Evolutionary conservation across 92 coral and sea anemone species (phyloP).

Genomic region (Muricea muricata): DNA sequence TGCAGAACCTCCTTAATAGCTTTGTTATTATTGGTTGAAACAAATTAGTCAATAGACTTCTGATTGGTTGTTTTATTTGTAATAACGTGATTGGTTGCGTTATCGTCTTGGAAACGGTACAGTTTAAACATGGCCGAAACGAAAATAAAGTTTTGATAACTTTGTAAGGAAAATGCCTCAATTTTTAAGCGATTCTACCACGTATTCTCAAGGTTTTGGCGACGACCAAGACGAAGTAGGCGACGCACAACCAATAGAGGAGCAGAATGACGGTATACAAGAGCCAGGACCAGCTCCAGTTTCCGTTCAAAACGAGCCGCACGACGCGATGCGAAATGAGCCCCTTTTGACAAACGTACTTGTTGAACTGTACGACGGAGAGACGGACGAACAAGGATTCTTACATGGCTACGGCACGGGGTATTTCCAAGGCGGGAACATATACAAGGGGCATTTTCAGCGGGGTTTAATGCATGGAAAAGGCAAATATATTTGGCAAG

Average conservation of each 20-base stretch:
- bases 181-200: not conserved
- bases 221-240: slow-evolving; percentile 45
- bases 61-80: not conserved
- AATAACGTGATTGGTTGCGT: slow-evolving; percentile 17
- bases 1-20: no score
- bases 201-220: not conserved
- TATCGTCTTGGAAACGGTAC: slow-evolving; percentile 26
- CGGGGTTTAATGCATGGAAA: slow-evolving; percentile 88
- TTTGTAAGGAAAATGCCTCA: slow-evolving; percentile 28
- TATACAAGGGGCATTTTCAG: slow-evolving; percentile 82
- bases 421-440: slow-evolving; percentile 82
- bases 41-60: not conserved
- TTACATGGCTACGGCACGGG: slow-evolving; percentile 96
- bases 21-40: no score
- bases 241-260: slow-evolving; percentile 40
- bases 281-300: slow-evolving; percentile 28
- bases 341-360: slow-evolving; percentile 80
- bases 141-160: not conserved
- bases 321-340: slow-evolving; percentile 94
- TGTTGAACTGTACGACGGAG: slow-evolving; percentile 90
- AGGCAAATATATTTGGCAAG: slow-evolving; percentile 87
- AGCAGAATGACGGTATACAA: slow-evolving; percentile 40
- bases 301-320: slow-evolving; percentile 43
- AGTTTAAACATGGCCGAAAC: slow-evolving; percentile 2
- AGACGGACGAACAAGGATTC: slow-evolving; percentile 92